Conservation (phyloP, 2,888 invertebrate species). For the Lithophane ornitopus region DNA sequence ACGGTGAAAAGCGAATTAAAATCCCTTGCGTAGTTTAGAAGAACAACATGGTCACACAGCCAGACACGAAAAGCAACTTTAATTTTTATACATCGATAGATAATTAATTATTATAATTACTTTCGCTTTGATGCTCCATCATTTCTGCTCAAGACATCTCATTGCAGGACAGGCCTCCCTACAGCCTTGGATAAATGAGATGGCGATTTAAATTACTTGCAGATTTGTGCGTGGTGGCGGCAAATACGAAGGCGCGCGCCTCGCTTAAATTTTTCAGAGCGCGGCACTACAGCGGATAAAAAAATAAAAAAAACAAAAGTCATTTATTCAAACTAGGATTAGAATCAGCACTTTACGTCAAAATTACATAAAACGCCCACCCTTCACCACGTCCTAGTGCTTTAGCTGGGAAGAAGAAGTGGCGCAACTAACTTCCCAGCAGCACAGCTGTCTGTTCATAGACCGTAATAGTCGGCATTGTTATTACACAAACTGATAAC, state of each 20-base stretch:
- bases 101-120: no score
- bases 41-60: not conserved
- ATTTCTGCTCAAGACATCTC: not conserved
- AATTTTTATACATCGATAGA: not conserved
- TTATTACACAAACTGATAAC: constrained; percentile 37
- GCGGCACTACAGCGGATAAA: not conserved
- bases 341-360: no score
- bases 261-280: not conserved
- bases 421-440: no score
- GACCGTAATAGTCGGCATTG: constrained; percentile 25
- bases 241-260: not conserved
- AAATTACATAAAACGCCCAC: no score
- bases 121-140: not conserved
- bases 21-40: not conserved
- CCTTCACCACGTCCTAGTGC: no score
- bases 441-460: no score
- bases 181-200: not conserved
- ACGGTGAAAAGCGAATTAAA: not conserved
- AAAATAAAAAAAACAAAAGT: no score
- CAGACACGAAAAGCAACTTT: not conserved
- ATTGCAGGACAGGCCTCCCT: not conserved
- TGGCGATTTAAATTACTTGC: not conserved
- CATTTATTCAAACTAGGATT: no score
- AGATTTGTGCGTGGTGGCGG: not conserved
- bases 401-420: no score